These are phyloP conservation scores for Cliona cf. orientalis DNA, from an alignment of 37 sponge, comb jelly and placozoan species.

Conservation along the genomic window DNA sequence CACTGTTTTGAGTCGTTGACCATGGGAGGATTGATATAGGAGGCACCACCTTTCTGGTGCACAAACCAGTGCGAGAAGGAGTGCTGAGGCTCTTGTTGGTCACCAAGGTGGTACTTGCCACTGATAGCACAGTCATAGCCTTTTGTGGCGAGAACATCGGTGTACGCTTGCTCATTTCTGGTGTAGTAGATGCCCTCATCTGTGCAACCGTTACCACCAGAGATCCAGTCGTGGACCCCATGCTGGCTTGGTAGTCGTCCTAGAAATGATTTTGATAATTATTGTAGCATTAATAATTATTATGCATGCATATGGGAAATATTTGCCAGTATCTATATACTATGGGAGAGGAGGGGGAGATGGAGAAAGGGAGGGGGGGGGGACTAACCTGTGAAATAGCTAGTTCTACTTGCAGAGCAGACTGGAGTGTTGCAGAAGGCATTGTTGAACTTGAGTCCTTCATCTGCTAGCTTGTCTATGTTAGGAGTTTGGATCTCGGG, in stretches of 20 bases:
- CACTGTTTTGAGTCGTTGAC: conserved; percentile 59
- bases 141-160: conserved; percentile 51
- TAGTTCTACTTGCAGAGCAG: conserved; percentile 73
- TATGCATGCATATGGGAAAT: too few species aligned
- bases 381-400: conserved; percentile 57
- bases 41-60: conserved; percentile 71
- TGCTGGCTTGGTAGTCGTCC: conserved; percentile 73
- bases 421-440: conserved; percentile 83
- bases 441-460: conserved; percentile 70
- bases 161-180: conserved; percentile 59
- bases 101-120: conserved; percentile 79
- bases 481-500: conserved; percentile 66
- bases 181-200: conserved; percentile 56
- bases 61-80: conserved; percentile 80
- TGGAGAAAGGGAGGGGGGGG: too few species aligned
- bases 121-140: conserved; percentile 68
- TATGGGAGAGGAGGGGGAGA: too few species aligned
- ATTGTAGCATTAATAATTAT: too few species aligned
- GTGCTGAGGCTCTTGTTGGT: conserved; percentile 56
- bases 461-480: conserved; percentile 72
- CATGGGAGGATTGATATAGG: conserved; percentile 74
- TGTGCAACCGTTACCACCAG: conserved; percentile 68
- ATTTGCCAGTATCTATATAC: too few species aligned
- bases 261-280: background rate
- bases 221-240: conserved; percentile 78